Evolutionary conservation across 1,140 invertebrate genomes (phyloP).

Genomic region (Nasonia giraulti): DNA sequence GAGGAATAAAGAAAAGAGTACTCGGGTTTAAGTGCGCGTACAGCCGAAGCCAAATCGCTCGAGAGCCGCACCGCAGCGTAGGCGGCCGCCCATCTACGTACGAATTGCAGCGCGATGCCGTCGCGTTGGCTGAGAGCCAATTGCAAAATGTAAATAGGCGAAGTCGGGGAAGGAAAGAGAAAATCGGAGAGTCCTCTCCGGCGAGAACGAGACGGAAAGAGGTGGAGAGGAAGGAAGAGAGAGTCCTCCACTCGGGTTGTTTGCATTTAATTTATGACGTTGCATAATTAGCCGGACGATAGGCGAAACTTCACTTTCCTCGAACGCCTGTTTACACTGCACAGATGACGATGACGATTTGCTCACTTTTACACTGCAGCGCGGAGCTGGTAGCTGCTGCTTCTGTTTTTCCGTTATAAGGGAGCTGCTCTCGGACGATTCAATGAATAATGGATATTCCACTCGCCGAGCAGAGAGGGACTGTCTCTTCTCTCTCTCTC

Average conservation of each 20-base stretch:
- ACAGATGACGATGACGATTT: slow-evolving; percentile 17
- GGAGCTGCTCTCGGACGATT: neutral
- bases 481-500: neutral
- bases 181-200: neutral
- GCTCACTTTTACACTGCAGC: slow-evolving; percentile 31
- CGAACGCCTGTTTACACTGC: slow-evolving; percentile 23
- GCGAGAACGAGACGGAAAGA: neutral
- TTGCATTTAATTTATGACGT: slow-evolving; percentile 59
- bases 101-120: neutral
- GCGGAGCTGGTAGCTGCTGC: neutral
- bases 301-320: slow-evolving; percentile 19
- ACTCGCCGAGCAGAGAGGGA: neutral
- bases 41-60: slow-evolving; percentile 17
- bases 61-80: slow-evolving; percentile 15
- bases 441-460: slow-evolving; percentile 41
- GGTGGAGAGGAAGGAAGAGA: neutral
- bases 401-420: slow-evolving; percentile 20
- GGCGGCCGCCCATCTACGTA: neutral
- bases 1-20: slow-evolving; percentile 23
- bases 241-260: slow-evolving; percentile 32
- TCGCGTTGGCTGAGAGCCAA: slow-evolving; percentile 24
- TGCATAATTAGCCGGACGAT: slow-evolving; percentile 57
- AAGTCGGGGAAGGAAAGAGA: neutral
- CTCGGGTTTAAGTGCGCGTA: slow-evolving; percentile 39
- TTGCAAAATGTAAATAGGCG: slow-evolving; percentile 49